Evolutionary conservation across 2,797 vertebrate genomes (phyloP).

Genomic region (Sebastes trivittatus): DNA sequence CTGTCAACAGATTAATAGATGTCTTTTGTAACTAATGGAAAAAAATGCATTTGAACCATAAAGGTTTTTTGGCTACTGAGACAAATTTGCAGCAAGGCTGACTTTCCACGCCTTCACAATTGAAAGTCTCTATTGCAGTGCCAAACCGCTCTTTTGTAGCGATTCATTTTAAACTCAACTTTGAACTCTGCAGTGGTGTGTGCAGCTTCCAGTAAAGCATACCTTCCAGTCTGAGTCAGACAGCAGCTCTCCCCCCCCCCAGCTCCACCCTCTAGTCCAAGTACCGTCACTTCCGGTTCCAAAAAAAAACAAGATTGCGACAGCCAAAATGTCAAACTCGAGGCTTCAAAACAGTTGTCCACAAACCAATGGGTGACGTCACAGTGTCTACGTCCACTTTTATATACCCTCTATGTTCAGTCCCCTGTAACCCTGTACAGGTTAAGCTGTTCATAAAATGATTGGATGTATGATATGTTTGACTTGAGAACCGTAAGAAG

Average conservation of each 20-base stretch:
- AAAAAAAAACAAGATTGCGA: too few species aligned
- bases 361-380: too few species aligned
- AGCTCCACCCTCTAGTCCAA: too few species aligned
- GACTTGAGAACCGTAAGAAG: too few species aligned
- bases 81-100: neutral
- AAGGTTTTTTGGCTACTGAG: neutral
- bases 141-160: neutral
- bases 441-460: too few species aligned
- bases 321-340: too few species aligned
- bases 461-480: too few species aligned
- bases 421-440: too few species aligned
- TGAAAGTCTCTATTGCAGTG: neutral
- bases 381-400: too few species aligned
- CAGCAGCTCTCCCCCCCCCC: neutral
- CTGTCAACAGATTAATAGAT: neutral
- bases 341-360: too few species aligned
- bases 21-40: neutral
- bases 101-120: neutral
- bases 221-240: slow-evolving; percentile 18
- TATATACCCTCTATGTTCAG: rapidly evolving
- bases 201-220: slow-evolving; percentile 13
- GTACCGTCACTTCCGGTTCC: too few species aligned
- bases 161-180: neutral
- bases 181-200: slow-evolving; percentile 1
- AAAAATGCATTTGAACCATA: neutral